phyloP scores from a whole-genome alignment of 37 sponge, comb jelly and placozoan genomes.

The Axinella damicornis region DNA sequence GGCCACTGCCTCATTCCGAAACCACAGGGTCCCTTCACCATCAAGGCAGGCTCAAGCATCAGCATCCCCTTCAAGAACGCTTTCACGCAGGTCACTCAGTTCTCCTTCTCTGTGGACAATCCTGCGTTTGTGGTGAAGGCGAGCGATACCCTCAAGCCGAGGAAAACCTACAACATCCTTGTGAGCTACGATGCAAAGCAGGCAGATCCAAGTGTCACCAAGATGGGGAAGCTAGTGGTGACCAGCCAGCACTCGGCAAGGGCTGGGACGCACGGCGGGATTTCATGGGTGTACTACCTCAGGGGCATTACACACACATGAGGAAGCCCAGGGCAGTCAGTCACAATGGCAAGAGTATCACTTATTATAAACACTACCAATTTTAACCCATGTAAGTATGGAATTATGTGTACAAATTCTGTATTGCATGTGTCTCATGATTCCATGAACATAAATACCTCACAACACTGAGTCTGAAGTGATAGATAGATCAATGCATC shows the following conservation, averaged over 20 bases:
- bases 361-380: no score
- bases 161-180: slow-evolving; percentile 86
- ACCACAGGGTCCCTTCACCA: slow-evolving; percentile 95
- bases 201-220: slow-evolving; percentile 59
- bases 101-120: slow-evolving; percentile 84
- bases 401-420: no score
- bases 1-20: slow-evolving; percentile 95
- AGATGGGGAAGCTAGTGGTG: slow-evolving; percentile 87
- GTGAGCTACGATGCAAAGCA: slow-evolving; percentile 87
- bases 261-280: slow-evolving; percentile 3
- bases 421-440: no score
- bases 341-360: no score
- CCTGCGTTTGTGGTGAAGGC: slow-evolving; percentile 88
- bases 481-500: no score
- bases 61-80: slow-evolving; percentile 96
- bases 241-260: slow-evolving; percentile 45
- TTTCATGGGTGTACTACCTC: slow-evolving; percentile 93
- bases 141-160: slow-evolving; percentile 81
- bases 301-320: slow-evolving; percentile 72
- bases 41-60: slow-evolving; percentile 86
- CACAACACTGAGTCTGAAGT: no score
- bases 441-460: no score
- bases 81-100: slow-evolving; percentile 82
- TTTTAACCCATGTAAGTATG: no score
- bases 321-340: background rate